Base-by-base conservation (phyloP, 2,113 vertebrate genomes). In the Phocoena phocoena region DNA sequence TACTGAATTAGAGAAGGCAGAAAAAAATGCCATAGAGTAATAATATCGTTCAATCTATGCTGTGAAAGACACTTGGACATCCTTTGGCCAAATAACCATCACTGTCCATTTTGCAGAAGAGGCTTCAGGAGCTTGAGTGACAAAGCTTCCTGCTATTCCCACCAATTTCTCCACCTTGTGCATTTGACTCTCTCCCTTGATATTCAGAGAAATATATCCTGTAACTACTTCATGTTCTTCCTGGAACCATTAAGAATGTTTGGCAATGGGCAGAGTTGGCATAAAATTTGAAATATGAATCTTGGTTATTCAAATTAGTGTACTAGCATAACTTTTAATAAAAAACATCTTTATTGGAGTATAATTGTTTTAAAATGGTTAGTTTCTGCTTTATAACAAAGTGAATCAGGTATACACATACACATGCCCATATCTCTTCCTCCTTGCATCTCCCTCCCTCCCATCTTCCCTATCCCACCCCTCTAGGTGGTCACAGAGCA, bases 281-380 rank as follows among this genome's bases (percentile, higher is more conserved):
- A 97, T 95, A 97, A 96, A 97, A 90, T 93, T 96, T 95, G 97
- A 97, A 97, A 97, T 97, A 96, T 80, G 87, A 95, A 87, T 93
- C 79, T 97, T 96, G 68, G 95, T 97, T 95, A 83, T 89, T 89
- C 93, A 96, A 95, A 97, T 97, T 93, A 95, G 58, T 96, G 36
- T 80, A 70, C 63, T 80, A 93, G 96, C 93, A 93, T 67, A 90
- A 90, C 96, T 97, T 77, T 58, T 58, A 36, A 36, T 36, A 36
- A 8, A 21, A 17, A 6, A 53, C 15, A 6, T 58, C 55, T 58
- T 58, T 58, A 58, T 58, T 58, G 55, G 6, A 2, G 2, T 58
- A 58, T 58, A 58, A 58, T 58, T 58, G 55, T 20, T 58, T 58
- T 21, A 58, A 20, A 58, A 18, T 21, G 55, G 0, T 21, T 21